Evolutionary conservation across 2,888 invertebrate species (phyloP), one percentile per base, ranked within the genome.

Genomic region (Idaea straminata): DNA sequence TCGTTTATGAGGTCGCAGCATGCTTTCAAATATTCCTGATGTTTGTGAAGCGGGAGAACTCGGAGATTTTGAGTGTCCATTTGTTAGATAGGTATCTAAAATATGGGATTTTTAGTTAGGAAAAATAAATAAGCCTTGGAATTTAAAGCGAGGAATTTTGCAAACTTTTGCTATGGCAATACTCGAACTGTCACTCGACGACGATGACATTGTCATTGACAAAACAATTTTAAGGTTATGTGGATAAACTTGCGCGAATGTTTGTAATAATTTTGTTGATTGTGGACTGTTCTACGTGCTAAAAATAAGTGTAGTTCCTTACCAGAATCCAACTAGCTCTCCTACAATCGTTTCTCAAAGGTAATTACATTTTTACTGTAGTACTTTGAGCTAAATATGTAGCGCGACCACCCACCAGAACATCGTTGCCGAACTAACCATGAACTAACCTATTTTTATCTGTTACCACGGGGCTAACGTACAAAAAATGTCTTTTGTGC

Each of bases 1-100:
- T 95, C 95, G 84, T 97, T 97, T 72, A 97, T 95, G 66, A 97
- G 90, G 74, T 94, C 93, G 82, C 96, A 96, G 81, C 97, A 96
- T 80, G 95, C 93, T 81, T 93, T 93, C 75, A 95, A 92, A 81
- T 95, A 95, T 83, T 97, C 94, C 60, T 96, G 95, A 79, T 95
- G 91, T 77, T 95, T 93, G 81, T 97, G 97, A 69, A 97, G 93
- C 68, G 95, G 95, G 77, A 96, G 90, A 72, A 97, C 94, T 83
- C 85, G 68, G 60, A 92, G 74, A 62, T 80, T 82, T 67, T 79
- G 75, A 10, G 72, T 69, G 67, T 89, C 86, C 91, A 92, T 92
- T 64, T 47, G 47, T 47, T 47, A 47, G 66, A 71, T 71, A 67
- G 35, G 59, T 66, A 57, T 35, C 7, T 61, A 61, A 38, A 61